phyloP scores from a whole-genome alignment of 2,113 vertebrate genomes.

The Circaetus cinerascens region DNA sequence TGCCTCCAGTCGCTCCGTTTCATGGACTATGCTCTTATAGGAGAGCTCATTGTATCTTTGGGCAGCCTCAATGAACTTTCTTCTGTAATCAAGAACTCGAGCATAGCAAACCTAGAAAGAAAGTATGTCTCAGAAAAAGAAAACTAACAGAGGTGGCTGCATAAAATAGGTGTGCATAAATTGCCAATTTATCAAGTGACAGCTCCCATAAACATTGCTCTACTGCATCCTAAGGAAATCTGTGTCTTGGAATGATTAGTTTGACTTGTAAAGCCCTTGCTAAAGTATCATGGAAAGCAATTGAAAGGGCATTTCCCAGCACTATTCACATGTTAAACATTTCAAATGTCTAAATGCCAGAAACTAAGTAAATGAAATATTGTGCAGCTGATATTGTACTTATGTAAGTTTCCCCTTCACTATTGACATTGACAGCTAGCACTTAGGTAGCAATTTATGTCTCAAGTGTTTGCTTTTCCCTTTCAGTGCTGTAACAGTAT shows the following conservation, averaged over 20 bases:
- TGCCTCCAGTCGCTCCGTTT: slow-evolving; percentile 93
- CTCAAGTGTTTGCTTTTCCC: not conserved
- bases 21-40: slow-evolving; percentile 96
- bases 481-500: not conserved
- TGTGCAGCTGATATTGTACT: not conserved
- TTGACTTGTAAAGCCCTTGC: not conserved
- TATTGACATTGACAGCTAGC: not conserved
- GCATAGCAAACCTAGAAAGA: slow-evolving; percentile 90
- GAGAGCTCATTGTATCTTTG: slow-evolving; percentile 97
- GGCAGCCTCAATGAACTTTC: slow-evolving; percentile 98
- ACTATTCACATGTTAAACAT: not conserved
- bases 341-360: not conserved
- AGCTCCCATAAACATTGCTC: not conserved
- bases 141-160: not conserved
- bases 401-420: not conserved
- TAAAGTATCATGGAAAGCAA: not conserved
- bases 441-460: not conserved
- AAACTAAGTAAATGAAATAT: not conserved
- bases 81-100: slow-evolving; percentile 94
- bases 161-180: not conserved
- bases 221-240: not conserved
- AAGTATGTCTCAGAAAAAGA: not conserved
- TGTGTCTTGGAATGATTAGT: not conserved
- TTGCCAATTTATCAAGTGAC: not conserved
- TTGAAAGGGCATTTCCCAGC: not conserved